A percentile compares a stretch with the other conserved stretches of the same genome.
These are phyloP conservation scores for Venturia canescens DNA, from an alignment of 1,140 invertebrate species.

Conservation along the genomic window DNA sequence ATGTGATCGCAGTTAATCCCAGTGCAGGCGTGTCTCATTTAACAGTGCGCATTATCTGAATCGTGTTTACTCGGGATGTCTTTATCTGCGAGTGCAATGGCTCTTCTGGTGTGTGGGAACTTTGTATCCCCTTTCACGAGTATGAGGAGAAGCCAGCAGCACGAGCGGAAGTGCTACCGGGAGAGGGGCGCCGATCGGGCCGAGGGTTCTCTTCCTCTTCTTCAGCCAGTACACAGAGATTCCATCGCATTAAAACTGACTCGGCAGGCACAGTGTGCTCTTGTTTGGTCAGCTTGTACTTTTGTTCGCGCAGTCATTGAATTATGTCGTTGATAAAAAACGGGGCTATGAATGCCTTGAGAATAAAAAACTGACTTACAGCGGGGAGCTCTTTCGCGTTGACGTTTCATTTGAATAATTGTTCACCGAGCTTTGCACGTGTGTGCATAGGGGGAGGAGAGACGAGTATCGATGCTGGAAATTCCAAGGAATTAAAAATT, in stretches of 20 bases:
- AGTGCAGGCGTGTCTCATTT: conserved; percentile 1
- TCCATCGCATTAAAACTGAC: conserved; percentile 18
- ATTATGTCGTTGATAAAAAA: no score
- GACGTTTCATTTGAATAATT: no score
- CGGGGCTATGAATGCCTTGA: no score
- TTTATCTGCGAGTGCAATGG: conserved; percentile 10
- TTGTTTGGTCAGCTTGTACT: background rate
- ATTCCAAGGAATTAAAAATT: no score
- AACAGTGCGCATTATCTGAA: conserved; percentile 36
- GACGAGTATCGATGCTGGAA: no score
- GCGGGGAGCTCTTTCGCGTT: no score
- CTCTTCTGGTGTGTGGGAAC: conserved; percentile 25
- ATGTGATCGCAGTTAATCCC: background rate
- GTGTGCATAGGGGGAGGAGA: no score
- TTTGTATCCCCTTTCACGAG: conserved; percentile 20
- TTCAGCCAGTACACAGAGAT: background rate
- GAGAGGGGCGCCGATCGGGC: background rate
- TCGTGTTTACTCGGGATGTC: conserved; percentile 38
- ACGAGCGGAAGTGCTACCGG: conserved; percentile 34
- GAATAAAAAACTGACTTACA: no score
- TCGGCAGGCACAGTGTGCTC: background rate
- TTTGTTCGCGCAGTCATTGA: background rate
- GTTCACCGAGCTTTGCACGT: no score
- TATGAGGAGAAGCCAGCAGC: background rate
- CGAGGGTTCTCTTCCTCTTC: conserved; percentile 4